Evolutionary conservation across 2,113 vertebrate genomes (phyloP), one percentile per base, ranked within the genome.

Genomic region (Chaetodon trifascialis): DNA sequence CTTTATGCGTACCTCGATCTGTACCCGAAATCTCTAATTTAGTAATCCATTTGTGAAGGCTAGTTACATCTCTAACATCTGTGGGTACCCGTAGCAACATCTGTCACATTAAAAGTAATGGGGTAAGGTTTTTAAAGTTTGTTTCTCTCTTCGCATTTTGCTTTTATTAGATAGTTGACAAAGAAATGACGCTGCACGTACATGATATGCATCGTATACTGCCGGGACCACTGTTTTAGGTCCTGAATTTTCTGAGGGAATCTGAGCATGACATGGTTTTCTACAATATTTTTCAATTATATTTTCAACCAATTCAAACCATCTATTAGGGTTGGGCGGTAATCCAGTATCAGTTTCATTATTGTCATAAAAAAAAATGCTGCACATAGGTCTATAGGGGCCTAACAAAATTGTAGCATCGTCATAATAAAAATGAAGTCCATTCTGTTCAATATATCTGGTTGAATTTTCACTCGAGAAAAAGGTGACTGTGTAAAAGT

Each of bases 51-150:
- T 84, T 56, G 73, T 36, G 75, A 84, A 67, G 68, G 66, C 52
- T 58, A 66, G 79, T 65, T 65, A 25, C 54, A 42, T 56, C 60
- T 51, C 56, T n/a, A 21, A 78, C 82, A 85, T 80, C 82, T 85
- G 72, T 56, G 40, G 56, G 66, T 38, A 68, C 69, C 79, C 75
- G 65, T 68, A 65, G 52, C 74, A 84, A 90, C 89, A 90, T 91
- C 83, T 91, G 88, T 83, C 83, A 54, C 85, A 76, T 86, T 85
- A 86, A 86, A 88, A 80, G n/a, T 67, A 83, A 88, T 86, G 73
- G 60, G 58, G 25, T 21, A 46, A 40, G 23, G 73, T 70, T 83
- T 75, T 82, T 56, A 73, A 76, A 85, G 46, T 62, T 75, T 62
- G 75, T 79, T 58, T 80, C 25, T 30, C 51, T 52, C 19, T 38